Conservation (phyloP, 2,888 invertebrate genomes). For the Xestia xanthographa region DNA sequence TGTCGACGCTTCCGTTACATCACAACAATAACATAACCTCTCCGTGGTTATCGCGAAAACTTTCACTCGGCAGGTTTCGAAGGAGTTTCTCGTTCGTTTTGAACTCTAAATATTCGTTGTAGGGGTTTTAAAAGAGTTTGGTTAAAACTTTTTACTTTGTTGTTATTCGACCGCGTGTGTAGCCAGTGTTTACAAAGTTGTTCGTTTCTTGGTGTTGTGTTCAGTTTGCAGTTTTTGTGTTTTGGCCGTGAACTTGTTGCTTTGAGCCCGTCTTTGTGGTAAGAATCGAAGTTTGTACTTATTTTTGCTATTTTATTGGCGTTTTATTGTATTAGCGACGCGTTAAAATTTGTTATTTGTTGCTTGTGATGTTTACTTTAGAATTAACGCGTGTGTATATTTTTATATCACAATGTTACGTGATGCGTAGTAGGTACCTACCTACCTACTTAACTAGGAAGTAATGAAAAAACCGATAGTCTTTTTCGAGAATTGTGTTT, state of each 20-base stretch:
- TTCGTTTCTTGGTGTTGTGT: constrained; percentile 79
- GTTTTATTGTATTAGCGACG: not conserved
- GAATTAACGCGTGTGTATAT: not conserved
- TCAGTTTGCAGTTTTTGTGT: constrained; percentile 76
- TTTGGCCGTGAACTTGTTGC: constrained; percentile 83
- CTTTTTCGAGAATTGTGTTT: not conserved
- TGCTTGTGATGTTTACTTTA: constrained; percentile 30
- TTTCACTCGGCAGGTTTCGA: constrained; percentile 73
- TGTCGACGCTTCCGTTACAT: constrained; percentile 72
- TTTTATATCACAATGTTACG: constrained; percentile 5
- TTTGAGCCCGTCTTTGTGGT: constrained; percentile 77
- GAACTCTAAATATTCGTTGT: constrained; percentile 30
- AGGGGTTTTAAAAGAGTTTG: constrained; percentile 21
- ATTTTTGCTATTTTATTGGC: constrained; percentile 17
- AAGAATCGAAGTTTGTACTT: constrained; percentile 58
- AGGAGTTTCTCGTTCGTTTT: constrained; percentile 51
- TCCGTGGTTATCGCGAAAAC: constrained; percentile 76
- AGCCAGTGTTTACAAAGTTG: constrained; percentile 82
- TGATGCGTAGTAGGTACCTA: constrained; percentile 33
- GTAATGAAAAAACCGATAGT: not conserved
- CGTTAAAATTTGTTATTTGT: not conserved
- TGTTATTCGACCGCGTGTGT: constrained; percentile 70
- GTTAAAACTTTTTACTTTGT: constrained; percentile 38
- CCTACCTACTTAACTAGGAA: not conserved
- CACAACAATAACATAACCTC: constrained; percentile 86